phyloP scores from a whole-genome alignment of 2,113 vertebrate species.

The Channa maculata region DNA sequence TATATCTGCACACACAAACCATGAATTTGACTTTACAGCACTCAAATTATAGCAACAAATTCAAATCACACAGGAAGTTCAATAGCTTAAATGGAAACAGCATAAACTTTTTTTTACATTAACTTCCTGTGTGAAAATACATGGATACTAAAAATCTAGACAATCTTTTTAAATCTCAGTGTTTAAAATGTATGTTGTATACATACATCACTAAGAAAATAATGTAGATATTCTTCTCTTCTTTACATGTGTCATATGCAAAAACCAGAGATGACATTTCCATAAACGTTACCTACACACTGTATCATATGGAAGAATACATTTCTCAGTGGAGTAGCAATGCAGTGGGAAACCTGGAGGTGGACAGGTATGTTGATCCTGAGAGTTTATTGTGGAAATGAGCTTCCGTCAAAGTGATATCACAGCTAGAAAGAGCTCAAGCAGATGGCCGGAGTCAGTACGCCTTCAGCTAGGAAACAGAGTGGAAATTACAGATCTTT shows the following conservation, averaged over 20 bases:
- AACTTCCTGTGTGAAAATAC: no score
- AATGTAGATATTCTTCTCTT: not conserved
- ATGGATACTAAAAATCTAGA: no score
- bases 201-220: no score
- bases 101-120: no score
- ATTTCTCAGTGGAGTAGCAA: conserved; percentile 29
- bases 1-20: conserved; percentile 16
- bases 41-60: not conserved
- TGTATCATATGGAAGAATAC: conserved; percentile 38
- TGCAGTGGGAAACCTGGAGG: conserved; percentile 69
- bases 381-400: conserved; percentile 55
- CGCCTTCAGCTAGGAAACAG: conserved; percentile 32
- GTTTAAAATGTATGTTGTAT: no score
- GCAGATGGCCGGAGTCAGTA: conserved; percentile 46
- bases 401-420: conserved; percentile 63
- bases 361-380: conserved; percentile 63
- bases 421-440: conserved; percentile 34
- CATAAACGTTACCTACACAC: conserved; percentile 48
- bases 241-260: conserved; percentile 19
- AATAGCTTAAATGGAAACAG: not conserved
- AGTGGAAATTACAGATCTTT: conserved; percentile 14
- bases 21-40: not conserved
- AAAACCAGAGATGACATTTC: conserved; percentile 61
- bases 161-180: no score
- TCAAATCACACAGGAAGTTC: not conserved